phyloP scores from a whole-genome alignment of 2,888 invertebrate genomes.

The Esperia sulphurella region DNA sequence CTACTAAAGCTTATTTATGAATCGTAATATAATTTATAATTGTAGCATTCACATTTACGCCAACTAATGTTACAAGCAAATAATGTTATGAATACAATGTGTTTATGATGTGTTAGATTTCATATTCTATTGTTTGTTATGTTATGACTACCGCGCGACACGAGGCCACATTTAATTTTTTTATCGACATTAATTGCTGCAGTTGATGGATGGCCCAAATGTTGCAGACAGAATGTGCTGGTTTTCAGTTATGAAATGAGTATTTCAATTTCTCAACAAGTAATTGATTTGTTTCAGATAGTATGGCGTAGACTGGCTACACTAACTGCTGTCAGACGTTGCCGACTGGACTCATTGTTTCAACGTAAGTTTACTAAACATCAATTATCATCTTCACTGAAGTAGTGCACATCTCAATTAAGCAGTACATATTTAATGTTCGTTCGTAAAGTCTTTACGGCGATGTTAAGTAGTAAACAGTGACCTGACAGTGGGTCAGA shows the following conservation, averaged over 20 bases:
- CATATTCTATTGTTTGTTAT: not conserved
- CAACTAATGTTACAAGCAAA: no score
- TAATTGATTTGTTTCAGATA: constrained; percentile 49
- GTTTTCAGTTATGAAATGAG: constrained; percentile 3
- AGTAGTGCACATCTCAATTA: not conserved
- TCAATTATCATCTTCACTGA: not conserved
- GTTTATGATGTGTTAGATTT: no score
- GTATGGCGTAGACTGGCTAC: constrained; percentile 43
- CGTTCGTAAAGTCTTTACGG: constrained; percentile 20
- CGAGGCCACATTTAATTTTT: constrained; percentile 9
- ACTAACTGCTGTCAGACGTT: constrained; percentile 22
- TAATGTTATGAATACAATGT: no score
- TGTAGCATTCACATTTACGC: no score
- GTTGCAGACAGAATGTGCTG: constrained; percentile 11
- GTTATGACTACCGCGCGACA: not conserved
- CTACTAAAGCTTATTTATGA: no score
- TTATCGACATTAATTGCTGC: constrained; percentile 26
- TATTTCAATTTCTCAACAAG: constrained; percentile 12
- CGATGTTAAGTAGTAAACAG: constrained; percentile 21
- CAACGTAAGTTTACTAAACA: constrained; percentile 6
- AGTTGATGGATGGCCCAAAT: constrained; percentile 26
- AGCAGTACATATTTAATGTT: not conserved
- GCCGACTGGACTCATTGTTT: constrained; percentile 7
- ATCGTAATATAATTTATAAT: no score
- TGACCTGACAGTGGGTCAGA: constrained; percentile 53